Base-by-base conservation (phyloP, 1,140 invertebrate genomes). In the Lepidurus couesii region DNA sequence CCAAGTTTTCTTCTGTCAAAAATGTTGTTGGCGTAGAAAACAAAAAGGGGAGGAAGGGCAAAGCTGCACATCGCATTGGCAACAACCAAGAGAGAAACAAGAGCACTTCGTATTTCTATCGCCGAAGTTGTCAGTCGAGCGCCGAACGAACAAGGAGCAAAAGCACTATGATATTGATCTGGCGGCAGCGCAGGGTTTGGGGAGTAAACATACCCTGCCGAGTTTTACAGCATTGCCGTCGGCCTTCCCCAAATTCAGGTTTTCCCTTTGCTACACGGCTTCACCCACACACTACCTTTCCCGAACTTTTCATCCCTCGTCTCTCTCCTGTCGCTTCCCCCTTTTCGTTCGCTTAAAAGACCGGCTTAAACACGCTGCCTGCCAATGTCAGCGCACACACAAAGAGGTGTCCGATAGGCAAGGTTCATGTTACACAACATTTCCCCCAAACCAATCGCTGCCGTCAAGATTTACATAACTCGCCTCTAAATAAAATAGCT, bases 71-170 rank as follows among this genome's bases (percentile, higher is more conserved):
- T 65, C 21, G 53, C 53, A 65, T 65, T 7, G 3, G 53, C 7
- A 65, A 21, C 53, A 65, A 65, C 10, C 16, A 13, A 65, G 21
- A 21, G 53, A 65, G 34, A 65, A 65, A 65, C 53, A 21, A 7
- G 53, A 65, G 53, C 6, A n/a, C 21, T 65, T 65, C 53, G 53
- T 21, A 21, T 65, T 65, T 65, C 13, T 65, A 65, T 65, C 53
- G 13, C 53, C 21, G 53, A 13, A 21, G 53, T 65, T 65, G 53
- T 65, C 53, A 65, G 53, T 65, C 53, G 53, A n/a, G 53, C 53
- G 53, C 53, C 53, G 53, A 65, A 65, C 53, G 53, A 65, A 65
- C 53, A 65, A 65, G 53, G 53, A 65, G 53, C 53, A 65, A 65
- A 65, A 65, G 53, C 53, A 65, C 53, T 21, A 7, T 65, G 53